A percentile compares a stretch with the other conserved stretches of the same genome.
These are phyloP conservation scores for Gnathonemus longibarbis DNA, from an alignment of 2,113 vertebrate genomes.

Conservation along the genomic window DNA sequence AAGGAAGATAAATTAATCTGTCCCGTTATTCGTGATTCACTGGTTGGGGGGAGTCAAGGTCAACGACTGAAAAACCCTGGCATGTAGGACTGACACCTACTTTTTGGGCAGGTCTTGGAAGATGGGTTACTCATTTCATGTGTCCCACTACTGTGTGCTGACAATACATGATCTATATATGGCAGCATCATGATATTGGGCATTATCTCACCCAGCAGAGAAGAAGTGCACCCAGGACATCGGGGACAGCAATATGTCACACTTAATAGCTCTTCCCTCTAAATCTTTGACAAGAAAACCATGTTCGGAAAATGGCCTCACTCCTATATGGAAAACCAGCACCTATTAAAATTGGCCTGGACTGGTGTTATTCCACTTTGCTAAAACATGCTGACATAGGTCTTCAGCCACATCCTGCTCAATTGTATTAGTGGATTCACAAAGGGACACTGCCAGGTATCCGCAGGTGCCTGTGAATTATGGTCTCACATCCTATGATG, in stretches of 20 bases:
- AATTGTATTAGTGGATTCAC: background rate
- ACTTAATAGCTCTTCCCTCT: background rate
- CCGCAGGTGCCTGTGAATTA: background rate
- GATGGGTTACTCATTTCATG: background rate
- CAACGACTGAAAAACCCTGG: background rate
- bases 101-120: background rate
- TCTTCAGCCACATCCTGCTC: background rate
- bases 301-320: background rate
- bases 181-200: background rate
- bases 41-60: background rate
- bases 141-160: background rate
- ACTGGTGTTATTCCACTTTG: background rate
- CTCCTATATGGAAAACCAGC: background rate
- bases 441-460: background rate
- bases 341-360: background rate
- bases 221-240: background rate
- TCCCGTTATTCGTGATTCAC: background rate
- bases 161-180: background rate
- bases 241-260: background rate
- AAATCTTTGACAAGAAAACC: slow-evolving; percentile 7
- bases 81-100: background rate
- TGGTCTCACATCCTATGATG: background rate
- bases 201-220: background rate
- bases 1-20: background rate
- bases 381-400: background rate